Base-by-base conservation (phyloP, 2,888 invertebrate species). In the Trypoxylon attenuatum region DNA sequence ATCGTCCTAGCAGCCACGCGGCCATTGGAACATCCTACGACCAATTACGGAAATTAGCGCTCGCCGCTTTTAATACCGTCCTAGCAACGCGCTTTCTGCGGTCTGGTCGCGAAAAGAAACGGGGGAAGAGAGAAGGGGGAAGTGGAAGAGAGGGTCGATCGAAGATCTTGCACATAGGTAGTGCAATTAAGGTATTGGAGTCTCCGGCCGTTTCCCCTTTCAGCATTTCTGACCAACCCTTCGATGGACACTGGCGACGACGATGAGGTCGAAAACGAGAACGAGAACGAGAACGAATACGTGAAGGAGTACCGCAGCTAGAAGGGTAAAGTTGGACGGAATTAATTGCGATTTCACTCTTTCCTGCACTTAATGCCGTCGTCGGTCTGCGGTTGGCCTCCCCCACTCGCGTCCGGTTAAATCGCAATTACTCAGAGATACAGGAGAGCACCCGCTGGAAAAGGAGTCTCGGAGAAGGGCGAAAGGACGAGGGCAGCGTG, bases 341-440 rank as follows among this genome's bases (percentile, higher is more conserved):
- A 84, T 84, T 84, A 83, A 84, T 84, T 82, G 78, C 82, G 79
- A 84, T 82, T 84, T 82, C 79, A 80, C 81, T 82, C 82, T 79
- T 84, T 84, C 76, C 78, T 81, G 78, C 81, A 77, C 79, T 82
- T 82, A 80, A 80, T 81, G 75, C 77, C 69, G 69, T 70, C 75
- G 75, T 77, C 73, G 76, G 75, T 70, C 69, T 78, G 77, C 61
- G 79, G 80, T 81, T 71, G 70, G 72, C 69, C 73, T 70, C 66
- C 63, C 66, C 69, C 76, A 62, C 71, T 68, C 71, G 77, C 74
- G 76, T 78, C 78, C 77, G 69, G 79, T 78, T 78, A 80, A 81
- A 81, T 82, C 75, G 80, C 78, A 83, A 82, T 83, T 83, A 82
- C 79, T 77, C 81, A 76, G 77, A 75, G 72, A 76, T 71, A 71